phyloP scores from a whole-genome alignment of 2,888 invertebrate genomes.

The Laspeyria flexula region DNA sequence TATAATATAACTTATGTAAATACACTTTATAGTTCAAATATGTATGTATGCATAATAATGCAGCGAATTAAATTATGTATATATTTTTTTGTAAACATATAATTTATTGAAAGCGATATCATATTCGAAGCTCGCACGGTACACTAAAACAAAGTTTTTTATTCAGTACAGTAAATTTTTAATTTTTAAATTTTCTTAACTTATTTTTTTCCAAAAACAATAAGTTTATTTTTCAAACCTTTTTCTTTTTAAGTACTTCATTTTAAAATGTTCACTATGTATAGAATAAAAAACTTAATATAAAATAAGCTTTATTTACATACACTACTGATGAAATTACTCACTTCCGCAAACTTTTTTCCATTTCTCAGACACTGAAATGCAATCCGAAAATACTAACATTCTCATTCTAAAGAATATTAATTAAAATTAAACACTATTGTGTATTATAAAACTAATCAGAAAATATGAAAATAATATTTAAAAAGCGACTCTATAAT shows the following conservation, averaged over 20 bases:
- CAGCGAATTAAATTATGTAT: conserved; percentile 19
- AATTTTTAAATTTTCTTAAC: too few relatives aligned
- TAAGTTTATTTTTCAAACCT: too few relatives aligned
- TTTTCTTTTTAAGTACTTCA: not conserved
- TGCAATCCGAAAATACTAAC: conserved; percentile 80
- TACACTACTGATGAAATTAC: conserved; percentile 72
- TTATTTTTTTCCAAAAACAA: too few relatives aligned
- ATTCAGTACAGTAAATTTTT: conserved; percentile 10
- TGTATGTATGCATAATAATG: too few relatives aligned
- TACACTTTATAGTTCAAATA: conserved; percentile 10
- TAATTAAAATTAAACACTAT: conserved; percentile 34
- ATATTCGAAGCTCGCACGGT: conserved; percentile 32
- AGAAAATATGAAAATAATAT: conserved; percentile 25
- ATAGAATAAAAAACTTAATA: conserved; percentile 47
- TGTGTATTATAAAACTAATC: conserved; percentile 26
- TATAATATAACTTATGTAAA: conserved; percentile 23
- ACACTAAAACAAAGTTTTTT: not conserved
- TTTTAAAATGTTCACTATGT: not conserved
- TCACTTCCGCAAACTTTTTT: conserved; percentile 85
- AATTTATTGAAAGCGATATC: conserved; percentile 37
- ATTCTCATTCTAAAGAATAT: conserved; percentile 65
- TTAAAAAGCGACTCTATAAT: conserved; percentile 30
- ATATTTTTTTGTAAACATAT: conserved; percentile 22
- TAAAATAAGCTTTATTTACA: conserved; percentile 63
- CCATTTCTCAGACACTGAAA: conserved; percentile 85